A percentile compares a stretch with the other conserved stretches of the same genome.
Conservation (phyloP, 2,797 vertebrate genomes). For the Merluccius polli region DNA sequence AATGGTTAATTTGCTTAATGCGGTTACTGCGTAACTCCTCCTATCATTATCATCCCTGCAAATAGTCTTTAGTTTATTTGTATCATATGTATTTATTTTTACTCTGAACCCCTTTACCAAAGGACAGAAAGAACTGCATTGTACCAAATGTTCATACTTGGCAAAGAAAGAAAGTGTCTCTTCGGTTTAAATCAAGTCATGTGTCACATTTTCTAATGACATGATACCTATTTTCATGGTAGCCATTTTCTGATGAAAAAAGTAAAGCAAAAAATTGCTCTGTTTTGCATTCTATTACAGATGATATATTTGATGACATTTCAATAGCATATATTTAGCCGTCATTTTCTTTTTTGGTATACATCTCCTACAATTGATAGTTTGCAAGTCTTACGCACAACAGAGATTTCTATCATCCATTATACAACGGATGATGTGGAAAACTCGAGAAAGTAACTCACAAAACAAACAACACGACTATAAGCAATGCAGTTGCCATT, state of each 20-base stretch:
- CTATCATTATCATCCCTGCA: background rate
- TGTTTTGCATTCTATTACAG: background rate
- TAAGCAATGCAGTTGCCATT: slow-evolving; percentile 49
- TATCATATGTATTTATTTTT: background rate
- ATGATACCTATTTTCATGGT: no score
- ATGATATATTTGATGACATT: background rate
- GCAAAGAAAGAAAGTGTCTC: background rate
- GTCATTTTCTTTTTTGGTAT: background rate
- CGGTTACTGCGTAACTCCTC: background rate
- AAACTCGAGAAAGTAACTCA: slow-evolving; percentile 51
- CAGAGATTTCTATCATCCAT: slow-evolving; percentile 5
- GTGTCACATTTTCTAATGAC: background rate
- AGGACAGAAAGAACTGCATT: background rate
- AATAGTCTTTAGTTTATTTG: background rate
- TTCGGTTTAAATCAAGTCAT: background rate
- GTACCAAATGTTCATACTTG: background rate
- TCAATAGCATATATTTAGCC: background rate
- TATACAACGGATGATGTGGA: slow-evolving; percentile 42
- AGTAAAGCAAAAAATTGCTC: background rate
- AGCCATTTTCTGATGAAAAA: background rate
- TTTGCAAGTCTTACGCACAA: background rate
- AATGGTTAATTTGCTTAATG: background rate
- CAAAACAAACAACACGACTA: slow-evolving; percentile 60
- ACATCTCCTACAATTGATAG: background rate
- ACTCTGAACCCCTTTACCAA: background rate